These are phyloP conservation scores for Xanthia icteritia DNA, from an alignment of 2,888 invertebrate species.

Conservation along the genomic window DNA sequence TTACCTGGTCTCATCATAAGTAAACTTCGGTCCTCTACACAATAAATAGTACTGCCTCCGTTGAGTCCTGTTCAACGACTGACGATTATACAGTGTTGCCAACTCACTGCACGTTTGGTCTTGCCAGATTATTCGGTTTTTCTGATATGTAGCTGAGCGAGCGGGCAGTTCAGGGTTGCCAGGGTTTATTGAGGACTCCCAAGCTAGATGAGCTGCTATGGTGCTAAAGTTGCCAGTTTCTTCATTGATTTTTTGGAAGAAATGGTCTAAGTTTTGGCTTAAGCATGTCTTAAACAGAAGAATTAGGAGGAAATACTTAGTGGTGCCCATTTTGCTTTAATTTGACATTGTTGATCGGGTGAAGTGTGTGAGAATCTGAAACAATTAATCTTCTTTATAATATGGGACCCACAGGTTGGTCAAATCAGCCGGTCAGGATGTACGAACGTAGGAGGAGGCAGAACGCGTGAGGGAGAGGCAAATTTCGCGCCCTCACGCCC, in stretches of 20 bases:
- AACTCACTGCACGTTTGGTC: conserved; percentile 75
- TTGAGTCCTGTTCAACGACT: conserved; percentile 80
- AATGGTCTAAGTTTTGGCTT: conserved; percentile 67
- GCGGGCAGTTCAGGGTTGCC: conserved; percentile 70
- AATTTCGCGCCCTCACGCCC: no score
- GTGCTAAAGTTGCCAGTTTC: conserved; percentile 77
- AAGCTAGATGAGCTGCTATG: conserved; percentile 81
- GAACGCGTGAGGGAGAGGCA: no score
- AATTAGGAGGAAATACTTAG: conserved; percentile 29
- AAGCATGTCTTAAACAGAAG: conserved; percentile 54
- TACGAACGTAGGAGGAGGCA: no score
- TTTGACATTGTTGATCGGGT: conserved; percentile 14
- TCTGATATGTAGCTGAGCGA: conserved; percentile 75
- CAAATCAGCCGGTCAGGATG: no score
- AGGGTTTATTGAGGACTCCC: conserved; percentile 82
- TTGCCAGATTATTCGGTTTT: conserved; percentile 79
- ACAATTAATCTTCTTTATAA: conserved; percentile 7
- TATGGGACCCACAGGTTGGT: no score
- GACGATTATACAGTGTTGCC: conserved; percentile 67
- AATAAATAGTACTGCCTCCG: conserved; percentile 90
- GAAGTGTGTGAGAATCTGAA: conserved; percentile 31
- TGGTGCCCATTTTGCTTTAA: conserved; percentile 51
- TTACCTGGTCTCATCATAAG: conserved; percentile 89
- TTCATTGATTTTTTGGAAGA: conserved; percentile 80
- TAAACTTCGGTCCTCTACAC: conserved; percentile 92